phyloP scores from a whole-genome alignment of 2,888 invertebrate species.

The Meloe dianella region DNA sequence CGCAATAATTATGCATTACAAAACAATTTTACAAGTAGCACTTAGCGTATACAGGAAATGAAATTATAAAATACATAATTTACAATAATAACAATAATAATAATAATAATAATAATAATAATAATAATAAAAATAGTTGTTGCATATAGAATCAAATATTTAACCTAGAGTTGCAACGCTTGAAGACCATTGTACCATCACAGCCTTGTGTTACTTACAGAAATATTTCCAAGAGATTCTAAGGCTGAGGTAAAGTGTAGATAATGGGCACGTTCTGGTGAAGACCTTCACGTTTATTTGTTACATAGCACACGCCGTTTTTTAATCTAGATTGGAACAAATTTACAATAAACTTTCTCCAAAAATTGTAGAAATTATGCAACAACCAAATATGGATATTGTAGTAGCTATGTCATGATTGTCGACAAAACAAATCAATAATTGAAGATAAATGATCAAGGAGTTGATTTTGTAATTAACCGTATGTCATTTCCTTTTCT shows the following conservation, averaged over 20 bases:
- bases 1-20: not conserved
- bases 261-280: slow-evolving; percentile 37
- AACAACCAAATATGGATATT: not conserved
- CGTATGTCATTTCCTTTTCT: not conserved
- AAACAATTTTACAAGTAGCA: not conserved
- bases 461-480: not conserved
- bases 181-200: slow-evolving; percentile 46
- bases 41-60: not conserved
- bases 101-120: no score
- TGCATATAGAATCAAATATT: not conserved
- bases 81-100: not conserved
- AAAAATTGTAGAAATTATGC: not conserved
- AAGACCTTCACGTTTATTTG: slow-evolving; percentile 42
- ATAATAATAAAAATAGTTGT: slow-evolving; percentile 3
- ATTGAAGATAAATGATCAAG: not conserved
- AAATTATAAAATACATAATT: not conserved
- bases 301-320: slow-evolving; percentile 15
- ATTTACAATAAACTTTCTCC: not conserved
- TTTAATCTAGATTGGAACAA: slow-evolving; percentile 22
- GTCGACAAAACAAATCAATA: not conserved
- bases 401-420: not conserved
- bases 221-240: slow-evolving; percentile 40
- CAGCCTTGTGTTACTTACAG: slow-evolving; percentile 50
- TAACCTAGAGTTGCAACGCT: slow-evolving; percentile 32
- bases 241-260: slow-evolving; percentile 40